Conservation (phyloP, 1,140 invertebrate species). For the Neomicropteryx cornuta region DNA sequence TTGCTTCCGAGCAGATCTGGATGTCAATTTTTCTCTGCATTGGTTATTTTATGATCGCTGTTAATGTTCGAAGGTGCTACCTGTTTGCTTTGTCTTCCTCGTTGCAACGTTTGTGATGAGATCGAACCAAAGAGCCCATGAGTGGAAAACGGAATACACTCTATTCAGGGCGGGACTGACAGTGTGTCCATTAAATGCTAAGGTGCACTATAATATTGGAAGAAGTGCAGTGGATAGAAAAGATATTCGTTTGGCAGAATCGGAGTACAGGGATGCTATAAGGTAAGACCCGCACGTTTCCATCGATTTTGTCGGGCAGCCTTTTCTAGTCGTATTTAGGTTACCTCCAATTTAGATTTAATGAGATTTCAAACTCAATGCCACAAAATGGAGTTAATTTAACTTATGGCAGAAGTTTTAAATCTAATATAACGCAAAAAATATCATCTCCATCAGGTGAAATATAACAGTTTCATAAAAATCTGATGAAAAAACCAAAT, state of each 20-base stretch:
- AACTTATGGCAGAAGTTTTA: too few relatives aligned
- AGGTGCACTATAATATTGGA: slow-evolving; percentile 94
- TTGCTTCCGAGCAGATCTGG: too few relatives aligned
- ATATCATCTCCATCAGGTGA: too few relatives aligned
- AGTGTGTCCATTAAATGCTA: slow-evolving; percentile 83
- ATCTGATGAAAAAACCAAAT: too few relatives aligned
- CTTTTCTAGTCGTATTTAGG: slow-evolving; percentile 4
- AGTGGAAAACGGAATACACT: slow-evolving; percentile 68
- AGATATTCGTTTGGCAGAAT: slow-evolving; percentile 54
- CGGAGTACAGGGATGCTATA: slow-evolving; percentile 70
- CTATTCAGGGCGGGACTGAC: slow-evolving; percentile 60
- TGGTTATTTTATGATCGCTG: slow-evolving; percentile 11
- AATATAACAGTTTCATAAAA: too few relatives aligned
- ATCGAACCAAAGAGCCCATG: slow-evolving; percentile 56
- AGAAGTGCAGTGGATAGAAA: slow-evolving; percentile 74
- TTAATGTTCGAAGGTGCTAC: not conserved
- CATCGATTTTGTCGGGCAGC: not conserved
- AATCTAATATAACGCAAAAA: too few relatives aligned
- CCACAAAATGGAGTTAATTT: too few relatives aligned
- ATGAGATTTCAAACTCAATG: too few relatives aligned
- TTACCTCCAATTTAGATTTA: too few relatives aligned
- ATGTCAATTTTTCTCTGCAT: too few relatives aligned
- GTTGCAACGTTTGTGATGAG: slow-evolving; percentile 45
- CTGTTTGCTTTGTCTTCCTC: slow-evolving; percentile 19
- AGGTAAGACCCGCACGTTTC: slow-evolving; percentile 33